Conservation (phyloP, 1,140 invertebrate genomes). For the Bombus fervidus region DNA sequence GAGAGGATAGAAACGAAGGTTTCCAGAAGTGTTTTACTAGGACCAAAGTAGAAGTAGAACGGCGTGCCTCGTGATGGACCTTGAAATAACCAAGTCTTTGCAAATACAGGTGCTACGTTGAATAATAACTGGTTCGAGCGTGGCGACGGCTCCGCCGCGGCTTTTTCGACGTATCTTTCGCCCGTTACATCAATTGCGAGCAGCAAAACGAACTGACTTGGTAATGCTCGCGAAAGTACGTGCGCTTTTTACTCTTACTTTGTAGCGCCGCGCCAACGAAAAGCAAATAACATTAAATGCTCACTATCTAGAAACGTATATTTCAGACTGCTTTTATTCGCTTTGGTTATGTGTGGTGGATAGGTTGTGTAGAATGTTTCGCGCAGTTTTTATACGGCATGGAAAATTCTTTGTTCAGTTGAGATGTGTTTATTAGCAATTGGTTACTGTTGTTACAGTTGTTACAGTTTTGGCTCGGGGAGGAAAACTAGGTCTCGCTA, state of each 20-base stretch:
- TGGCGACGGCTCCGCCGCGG: neutral
- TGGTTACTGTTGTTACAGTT: too few species aligned
- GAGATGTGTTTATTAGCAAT: too few species aligned
- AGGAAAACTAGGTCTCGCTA: too few species aligned
- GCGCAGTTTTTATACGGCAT: too few species aligned
- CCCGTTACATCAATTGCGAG: conserved; percentile 7
- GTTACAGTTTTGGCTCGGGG: too few species aligned
- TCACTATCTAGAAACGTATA: neutral
- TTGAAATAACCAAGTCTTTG: conserved; percentile 68
- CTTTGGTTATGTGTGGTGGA: too few species aligned
- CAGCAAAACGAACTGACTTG: conserved; percentile 11
- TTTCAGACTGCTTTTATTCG: neutral
- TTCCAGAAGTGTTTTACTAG: conserved; percentile 70
- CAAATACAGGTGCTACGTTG: conserved; percentile 72
- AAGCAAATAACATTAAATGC: conserved; percentile 28
- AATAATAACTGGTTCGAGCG: conserved; percentile 41
- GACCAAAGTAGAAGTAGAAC: conserved; percentile 39
- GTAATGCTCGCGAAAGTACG: conserved; percentile 14
- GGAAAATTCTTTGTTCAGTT: too few species aligned
- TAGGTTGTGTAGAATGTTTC: neutral
- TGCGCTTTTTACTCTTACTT: conserved; percentile 2
- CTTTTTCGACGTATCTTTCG: conserved; percentile 10
- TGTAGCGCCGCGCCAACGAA: neutral
- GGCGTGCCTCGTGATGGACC: conserved; percentile 53
- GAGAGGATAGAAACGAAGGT: neutral